Base-by-base conservation (phyloP, 2,888 invertebrate species). In the Elmis aenea region DNA sequence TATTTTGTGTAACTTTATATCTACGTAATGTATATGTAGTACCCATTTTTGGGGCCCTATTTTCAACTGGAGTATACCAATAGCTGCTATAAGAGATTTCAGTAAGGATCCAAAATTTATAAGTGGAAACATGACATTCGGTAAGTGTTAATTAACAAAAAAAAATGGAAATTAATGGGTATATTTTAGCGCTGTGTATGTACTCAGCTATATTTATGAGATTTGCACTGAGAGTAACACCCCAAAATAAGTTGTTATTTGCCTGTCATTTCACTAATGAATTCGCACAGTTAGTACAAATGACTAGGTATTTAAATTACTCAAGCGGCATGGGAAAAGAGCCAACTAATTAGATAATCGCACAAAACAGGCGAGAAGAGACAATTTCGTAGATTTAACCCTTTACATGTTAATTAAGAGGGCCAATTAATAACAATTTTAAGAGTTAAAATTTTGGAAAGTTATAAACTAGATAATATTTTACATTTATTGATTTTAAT, bases 31-130 rank as follows among this genome's bases (percentile, higher is more conserved):
- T n/a, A n/a, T n/a, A n/a, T n/a, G n/a, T 66, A 91, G 91, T 70
- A 90, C 91, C 46, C 96, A 97, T 71, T 97, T 97, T 69, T 97
- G 96, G 96, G 96, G 96, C 26, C 96, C 96, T 34, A 81, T 96
- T 26, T 97, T 96, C 12, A 99, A 99, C 68, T 99, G 99, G 99
- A 94, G 93, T 3, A 90, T 99, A 57, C 99, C 99, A 2, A 66
- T 99, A 46, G 99, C 99, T 33, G 97, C 97, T 3, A 74, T 99
- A 33, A 84, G 91, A 35, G 99, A 99, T 66, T 82, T 85, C 35
- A 78, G 77, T 49, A 91, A 89, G 62, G 87, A 92, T 66, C 91
- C 95, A 2, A 86, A 85, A 59, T 84, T 82, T 59, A 96, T 97
- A 48, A 95, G 95, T 73, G 94, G 94, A n/a, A 92, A 89, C 75